Conservation (phyloP, 1,140 invertebrate genomes). For the Hetaerina americana region DNA sequence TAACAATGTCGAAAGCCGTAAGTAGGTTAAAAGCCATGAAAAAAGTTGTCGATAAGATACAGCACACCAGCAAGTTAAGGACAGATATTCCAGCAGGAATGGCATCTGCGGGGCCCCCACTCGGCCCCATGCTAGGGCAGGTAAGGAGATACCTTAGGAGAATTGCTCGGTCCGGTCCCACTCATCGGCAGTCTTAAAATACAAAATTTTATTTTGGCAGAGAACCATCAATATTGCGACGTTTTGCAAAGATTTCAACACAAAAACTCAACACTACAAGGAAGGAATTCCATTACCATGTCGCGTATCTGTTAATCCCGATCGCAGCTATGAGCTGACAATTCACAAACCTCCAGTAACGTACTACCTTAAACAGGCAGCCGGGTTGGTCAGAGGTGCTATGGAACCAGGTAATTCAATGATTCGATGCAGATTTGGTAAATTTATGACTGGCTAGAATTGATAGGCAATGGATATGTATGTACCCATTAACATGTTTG, state of each 20-base stretch:
- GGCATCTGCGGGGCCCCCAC: slow-evolving; percentile 71
- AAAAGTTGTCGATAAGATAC: slow-evolving; percentile 54
- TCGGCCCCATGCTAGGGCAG: slow-evolving; percentile 86
- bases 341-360: slow-evolving; percentile 74
- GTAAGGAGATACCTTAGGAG: slow-evolving; percentile 41
- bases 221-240: slow-evolving; percentile 88
- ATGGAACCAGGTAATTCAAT: slow-evolving; percentile 52
- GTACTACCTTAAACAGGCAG: slow-evolving; percentile 89
- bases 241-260: slow-evolving; percentile 98
- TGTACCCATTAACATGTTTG: neutral
- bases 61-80: slow-evolving; percentile 54
- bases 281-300: slow-evolving; percentile 82
- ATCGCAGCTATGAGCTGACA: slow-evolving; percentile 70
- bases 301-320: slow-evolving; percentile 62
- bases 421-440: neutral
- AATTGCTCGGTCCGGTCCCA: slow-evolving; percentile 79
- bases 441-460: slow-evolving; percentile 1
- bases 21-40: slow-evolving; percentile 49
- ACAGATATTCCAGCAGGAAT: slow-evolving; percentile 75
- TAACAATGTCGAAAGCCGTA: slow-evolving; percentile 58
- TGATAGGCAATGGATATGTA: neutral
- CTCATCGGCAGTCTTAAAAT: slow-evolving; percentile 67
- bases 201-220: slow-evolving; percentile 35
- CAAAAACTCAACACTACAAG: slow-evolving; percentile 82
- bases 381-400: slow-evolving; percentile 72